Percentiles rank a stretch among this genome's conserved stretches.
Evolutionary conservation across 2,888 invertebrate genomes (phyloP).

Genomic region (Drosophila pseudotakahashii): DNA sequence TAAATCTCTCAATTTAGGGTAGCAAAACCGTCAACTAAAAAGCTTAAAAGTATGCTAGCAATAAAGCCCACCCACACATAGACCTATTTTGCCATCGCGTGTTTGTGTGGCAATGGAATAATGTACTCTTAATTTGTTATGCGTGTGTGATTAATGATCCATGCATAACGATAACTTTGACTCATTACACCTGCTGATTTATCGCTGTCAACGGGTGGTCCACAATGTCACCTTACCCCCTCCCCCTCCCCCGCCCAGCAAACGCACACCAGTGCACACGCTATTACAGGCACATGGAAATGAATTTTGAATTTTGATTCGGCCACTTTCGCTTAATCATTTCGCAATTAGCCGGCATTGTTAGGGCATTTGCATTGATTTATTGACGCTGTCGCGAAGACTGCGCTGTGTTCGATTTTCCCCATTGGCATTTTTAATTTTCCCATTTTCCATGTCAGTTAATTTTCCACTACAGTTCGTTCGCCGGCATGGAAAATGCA

Average conservation of each 20-base stretch:
- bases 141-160: slow-evolving; percentile 73
- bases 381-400: slow-evolving; percentile 34
- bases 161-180: slow-evolving; percentile 67
- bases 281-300: slow-evolving; percentile 16
- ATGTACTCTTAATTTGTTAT: slow-evolving; percentile 77
- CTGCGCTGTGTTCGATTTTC: slow-evolving; percentile 6
- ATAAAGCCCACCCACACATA: background rate
- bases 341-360: slow-evolving; percentile 59
- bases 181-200: slow-evolving; percentile 77
- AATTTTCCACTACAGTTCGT: slow-evolving; percentile 32
- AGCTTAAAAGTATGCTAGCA: slow-evolving; percentile 37
- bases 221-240: slow-evolving; percentile 12
- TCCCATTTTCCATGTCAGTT: slow-evolving; percentile 16
- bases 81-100: background rate
- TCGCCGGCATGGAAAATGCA: slow-evolving; percentile 42
- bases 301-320: slow-evolving; percentile 51
- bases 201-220: slow-evolving; percentile 71
- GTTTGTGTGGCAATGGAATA: slow-evolving; percentile 63
- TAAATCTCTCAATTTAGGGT: background rate
- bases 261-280: background rate
- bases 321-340: slow-evolving; percentile 66
- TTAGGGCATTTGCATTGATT: slow-evolving; percentile 34
- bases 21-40: slow-evolving; percentile 26
- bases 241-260: too few relatives aligned
- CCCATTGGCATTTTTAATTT: slow-evolving; percentile 23